Conservation (phyloP, 2,888 invertebrate species). For the Amiota minor region DNA sequence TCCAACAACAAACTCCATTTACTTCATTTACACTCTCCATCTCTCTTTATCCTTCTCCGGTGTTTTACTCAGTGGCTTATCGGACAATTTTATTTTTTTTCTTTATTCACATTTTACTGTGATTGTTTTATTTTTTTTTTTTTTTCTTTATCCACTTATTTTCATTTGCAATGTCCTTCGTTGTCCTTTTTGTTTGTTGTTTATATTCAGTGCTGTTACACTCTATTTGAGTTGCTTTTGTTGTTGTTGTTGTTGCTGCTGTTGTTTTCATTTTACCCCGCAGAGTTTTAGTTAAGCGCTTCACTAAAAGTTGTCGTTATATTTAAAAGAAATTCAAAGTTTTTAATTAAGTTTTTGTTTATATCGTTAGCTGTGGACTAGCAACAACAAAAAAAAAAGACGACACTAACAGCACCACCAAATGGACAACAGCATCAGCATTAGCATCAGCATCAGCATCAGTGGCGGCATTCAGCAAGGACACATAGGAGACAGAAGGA, state of each 20-base stretch:
- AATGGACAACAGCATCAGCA: slow-evolving; percentile 4
- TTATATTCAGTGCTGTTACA: background rate
- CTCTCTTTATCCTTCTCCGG: background rate
- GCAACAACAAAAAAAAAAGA: slow-evolving; percentile 45
- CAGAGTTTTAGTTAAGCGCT: slow-evolving; percentile 31
- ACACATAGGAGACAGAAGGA: background rate
- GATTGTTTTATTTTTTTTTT: slow-evolving; percentile 12
- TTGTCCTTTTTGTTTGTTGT: background rate
- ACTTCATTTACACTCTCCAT: background rate
- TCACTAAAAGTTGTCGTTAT: slow-evolving; percentile 38
- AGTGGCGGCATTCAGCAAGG: slow-evolving; percentile 10
- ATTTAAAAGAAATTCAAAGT: slow-evolving; percentile 55
- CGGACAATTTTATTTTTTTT: slow-evolving; percentile 8
- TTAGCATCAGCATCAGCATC: slow-evolving; percentile 2
- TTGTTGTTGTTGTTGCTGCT: background rate
- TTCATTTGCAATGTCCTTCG: slow-evolving; percentile 11
- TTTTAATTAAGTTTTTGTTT: slow-evolving; percentile 65
- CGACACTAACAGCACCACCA: slow-evolving; percentile 36
- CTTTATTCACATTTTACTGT: slow-evolving; percentile 1
- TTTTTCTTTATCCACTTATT: slow-evolving; percentile 13
- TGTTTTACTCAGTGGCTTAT: background rate
- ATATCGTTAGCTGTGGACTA: slow-evolving; percentile 46
- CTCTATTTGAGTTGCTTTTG: slow-evolving; percentile 9
- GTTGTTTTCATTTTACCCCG: slow-evolving; percentile 23
- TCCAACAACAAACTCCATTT: slow-evolving; percentile 13